These are phyloP conservation scores for Fringilla coelebs DNA, from an alignment of 2,797 vertebrate species.

Conservation along the genomic window DNA sequence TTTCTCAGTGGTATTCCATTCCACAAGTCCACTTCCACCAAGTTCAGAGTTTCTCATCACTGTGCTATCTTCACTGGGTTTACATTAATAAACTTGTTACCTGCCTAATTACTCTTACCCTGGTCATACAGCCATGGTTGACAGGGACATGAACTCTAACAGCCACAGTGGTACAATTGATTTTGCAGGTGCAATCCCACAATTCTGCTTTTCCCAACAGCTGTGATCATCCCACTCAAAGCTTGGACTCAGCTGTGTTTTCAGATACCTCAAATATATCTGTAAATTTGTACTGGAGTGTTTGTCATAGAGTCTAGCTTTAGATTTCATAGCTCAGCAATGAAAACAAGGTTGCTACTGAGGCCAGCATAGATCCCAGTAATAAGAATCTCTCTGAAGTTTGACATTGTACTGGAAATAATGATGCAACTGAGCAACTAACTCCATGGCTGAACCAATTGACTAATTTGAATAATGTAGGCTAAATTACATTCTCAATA, in stretches of 20 bases:
- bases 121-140: fast-evolving
- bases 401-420: not conserved
- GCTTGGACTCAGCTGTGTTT: not conserved
- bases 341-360: not conserved
- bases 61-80: not conserved
- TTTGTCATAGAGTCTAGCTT: not conserved
- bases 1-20: not conserved
- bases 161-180: fast-evolving
- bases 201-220: not conserved
- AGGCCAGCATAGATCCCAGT: not conserved
- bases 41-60: not conserved
- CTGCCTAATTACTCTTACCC: not conserved
- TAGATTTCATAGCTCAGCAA: not conserved
- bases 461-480: not conserved
- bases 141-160: not conserved
- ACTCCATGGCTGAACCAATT: not conserved
- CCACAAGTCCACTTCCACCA: fast-evolving
- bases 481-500: not conserved
- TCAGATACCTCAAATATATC: not conserved
- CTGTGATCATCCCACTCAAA: not conserved
- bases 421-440: not conserved
- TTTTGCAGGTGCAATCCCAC: not conserved
- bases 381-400: not conserved
- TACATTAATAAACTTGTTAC: not conserved
- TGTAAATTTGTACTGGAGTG: not conserved